A percentile compares a stretch with the other conserved stretches of the same genome.
phyloP scores from a whole-genome alignment of 2,888 invertebrate genomes.

The Heliconius charithonia region DNA sequence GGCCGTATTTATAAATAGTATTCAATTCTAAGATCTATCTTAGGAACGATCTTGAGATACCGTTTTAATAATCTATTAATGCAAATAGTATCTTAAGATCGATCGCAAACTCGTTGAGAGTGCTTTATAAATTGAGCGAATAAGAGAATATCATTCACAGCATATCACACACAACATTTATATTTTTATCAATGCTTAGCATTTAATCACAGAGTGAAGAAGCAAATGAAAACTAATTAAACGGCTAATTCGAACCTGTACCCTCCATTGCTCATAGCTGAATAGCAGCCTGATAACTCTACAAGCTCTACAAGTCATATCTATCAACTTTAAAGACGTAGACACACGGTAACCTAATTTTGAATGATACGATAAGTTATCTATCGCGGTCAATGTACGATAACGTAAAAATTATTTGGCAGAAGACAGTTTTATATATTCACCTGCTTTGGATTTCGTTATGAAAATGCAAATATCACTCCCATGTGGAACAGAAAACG shows the following conservation, averaged over 20 bases:
- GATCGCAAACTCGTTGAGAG: no score
- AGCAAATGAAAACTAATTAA: background rate
- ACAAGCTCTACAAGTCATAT: background rate
- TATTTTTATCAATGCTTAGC: no score
- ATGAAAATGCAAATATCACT: background rate
- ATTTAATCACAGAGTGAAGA: background rate
- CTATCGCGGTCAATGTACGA: slow-evolving; percentile 71
- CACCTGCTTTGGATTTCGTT: slow-evolving; percentile 15
- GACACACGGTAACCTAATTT: slow-evolving; percentile 63
- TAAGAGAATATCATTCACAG: no score
- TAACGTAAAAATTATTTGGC: slow-evolving; percentile 49
- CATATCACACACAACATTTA: no score
- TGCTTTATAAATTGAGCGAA: no score
- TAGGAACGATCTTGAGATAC: no score
- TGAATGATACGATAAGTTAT: slow-evolving; percentile 60
- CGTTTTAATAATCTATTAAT: no score
- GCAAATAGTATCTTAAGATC: no score
- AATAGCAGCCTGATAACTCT: background rate
- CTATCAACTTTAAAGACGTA: slow-evolving; percentile 19
- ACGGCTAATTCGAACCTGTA: background rate
- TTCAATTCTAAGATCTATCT: no score
- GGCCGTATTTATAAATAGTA: no score
- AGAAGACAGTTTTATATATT: slow-evolving; percentile 22
- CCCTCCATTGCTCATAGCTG: background rate
- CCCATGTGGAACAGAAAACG: background rate